A percentile compares a stretch with the other conserved stretches of the same genome.
These are phyloP conservation scores for Aleiodes alternator DNA, from an alignment of 2,888 invertebrate genomes.

Conservation along the genomic window DNA sequence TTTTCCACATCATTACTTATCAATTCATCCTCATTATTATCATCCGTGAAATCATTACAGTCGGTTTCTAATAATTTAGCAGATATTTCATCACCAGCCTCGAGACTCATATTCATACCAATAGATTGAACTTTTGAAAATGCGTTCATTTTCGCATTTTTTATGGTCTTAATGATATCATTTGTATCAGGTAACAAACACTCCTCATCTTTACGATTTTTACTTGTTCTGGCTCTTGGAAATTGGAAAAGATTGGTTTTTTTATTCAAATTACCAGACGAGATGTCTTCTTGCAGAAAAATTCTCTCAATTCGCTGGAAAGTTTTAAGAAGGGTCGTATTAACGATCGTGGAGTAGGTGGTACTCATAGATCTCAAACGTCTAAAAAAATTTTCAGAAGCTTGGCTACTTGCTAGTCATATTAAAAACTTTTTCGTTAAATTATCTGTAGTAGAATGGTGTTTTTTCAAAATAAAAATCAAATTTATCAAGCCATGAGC, in stretches of 20 bases:
- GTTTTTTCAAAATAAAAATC: conserved; percentile 36
- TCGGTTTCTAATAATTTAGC: too few species aligned
- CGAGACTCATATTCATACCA: too few species aligned
- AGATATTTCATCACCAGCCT: too few species aligned
- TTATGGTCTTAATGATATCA: neutral
- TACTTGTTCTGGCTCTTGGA: neutral
- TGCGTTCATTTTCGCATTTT: too few species aligned
- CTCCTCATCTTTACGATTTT: neutral
- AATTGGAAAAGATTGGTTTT: conserved; percentile 3
- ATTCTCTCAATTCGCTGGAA: conserved; percentile 17
- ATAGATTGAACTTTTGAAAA: too few species aligned
- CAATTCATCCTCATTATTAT: too few species aligned
- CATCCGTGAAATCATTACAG: too few species aligned
- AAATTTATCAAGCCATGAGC: conserved; percentile 31
- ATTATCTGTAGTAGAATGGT: conserved; percentile 7
- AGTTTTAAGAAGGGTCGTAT: conserved; percentile 10
- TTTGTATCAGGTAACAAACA: neutral
- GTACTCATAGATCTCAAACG: conserved; percentile 14
- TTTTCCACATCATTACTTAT: too few species aligned
- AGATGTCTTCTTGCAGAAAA: conserved; percentile 10
- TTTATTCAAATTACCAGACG: conserved; percentile 10
- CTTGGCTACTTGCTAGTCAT: conserved; percentile 36
- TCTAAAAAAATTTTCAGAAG: conserved; percentile 38
- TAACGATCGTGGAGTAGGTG: conserved; percentile 14
- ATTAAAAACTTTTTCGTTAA: conserved; percentile 35